These are phyloP conservation scores for Colistium nudipinnis DNA, from an alignment of 2,113 vertebrate genomes.

Conservation along the genomic window DNA sequence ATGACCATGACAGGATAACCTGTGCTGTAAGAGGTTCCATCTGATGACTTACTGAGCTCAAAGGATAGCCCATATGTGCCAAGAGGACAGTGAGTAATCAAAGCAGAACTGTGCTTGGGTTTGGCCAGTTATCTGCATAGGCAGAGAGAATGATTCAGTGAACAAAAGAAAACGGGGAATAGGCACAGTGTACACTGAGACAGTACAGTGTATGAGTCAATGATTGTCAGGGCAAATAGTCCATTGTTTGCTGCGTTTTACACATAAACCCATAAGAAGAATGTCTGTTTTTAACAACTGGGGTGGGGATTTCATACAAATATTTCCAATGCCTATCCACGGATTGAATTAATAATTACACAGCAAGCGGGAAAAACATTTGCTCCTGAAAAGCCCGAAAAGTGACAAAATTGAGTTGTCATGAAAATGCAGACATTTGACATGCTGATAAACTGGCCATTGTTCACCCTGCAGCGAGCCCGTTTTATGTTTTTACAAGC, in stretches of 20 bases:
- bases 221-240: conserved; percentile 59
- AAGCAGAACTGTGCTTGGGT: conserved; percentile 21
- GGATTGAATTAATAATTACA: conserved; percentile 19
- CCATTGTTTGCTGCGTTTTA: conserved; percentile 55
- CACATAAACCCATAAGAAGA: conserved; percentile 27
- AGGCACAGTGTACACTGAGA: conserved; percentile 41
- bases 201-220: conserved; percentile 24
- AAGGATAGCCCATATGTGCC: neutral
- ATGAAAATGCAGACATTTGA: conserved; percentile 28
- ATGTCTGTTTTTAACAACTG: conserved; percentile 8
- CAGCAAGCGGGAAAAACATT: neutral
- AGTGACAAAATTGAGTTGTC: conserved; percentile 12
- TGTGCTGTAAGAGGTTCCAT: neutral
- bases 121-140: conserved; percentile 45
- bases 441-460: conserved; percentile 48
- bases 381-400: neutral
- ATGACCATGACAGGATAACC: neutral
- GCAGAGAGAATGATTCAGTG: conserved; percentile 48
- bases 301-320: neutral
- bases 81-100: conserved; percentile 19
- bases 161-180: conserved; percentile 71
- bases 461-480: conserved; percentile 52
- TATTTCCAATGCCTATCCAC: conserved; percentile 2
- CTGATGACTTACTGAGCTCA: neutral
- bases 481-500: conserved; percentile 57